These are phyloP conservation scores for Muscicapa comitata DNA, from an alignment of 2,797 vertebrate genomes.

Conservation along the genomic window DNA sequence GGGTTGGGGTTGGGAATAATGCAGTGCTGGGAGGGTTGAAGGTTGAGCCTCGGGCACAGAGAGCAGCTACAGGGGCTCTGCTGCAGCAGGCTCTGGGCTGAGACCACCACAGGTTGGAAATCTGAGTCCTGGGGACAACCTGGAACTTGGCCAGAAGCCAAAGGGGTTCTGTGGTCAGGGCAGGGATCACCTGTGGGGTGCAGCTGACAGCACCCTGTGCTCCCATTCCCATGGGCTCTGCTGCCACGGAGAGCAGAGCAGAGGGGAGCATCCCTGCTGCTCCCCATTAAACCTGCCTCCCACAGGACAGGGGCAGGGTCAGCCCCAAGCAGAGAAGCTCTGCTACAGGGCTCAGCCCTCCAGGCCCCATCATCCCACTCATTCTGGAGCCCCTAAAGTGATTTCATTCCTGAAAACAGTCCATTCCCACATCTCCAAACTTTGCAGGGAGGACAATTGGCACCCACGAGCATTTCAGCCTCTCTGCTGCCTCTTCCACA, in stretches of 20 bases:
- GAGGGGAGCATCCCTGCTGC: neutral
- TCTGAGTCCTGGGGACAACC: neutral
- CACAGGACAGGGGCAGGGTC: neutral
- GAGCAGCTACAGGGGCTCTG: neutral
- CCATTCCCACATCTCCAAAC: neutral
- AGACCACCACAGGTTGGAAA: neutral
- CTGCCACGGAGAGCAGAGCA: rapidly evolving
- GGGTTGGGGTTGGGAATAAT: neutral
- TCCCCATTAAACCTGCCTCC: neutral
- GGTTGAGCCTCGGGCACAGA: neutral
- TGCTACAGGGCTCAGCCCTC: neutral
- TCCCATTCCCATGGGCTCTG: neutral
- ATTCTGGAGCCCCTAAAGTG: rapidly evolving
- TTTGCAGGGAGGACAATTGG: neutral
- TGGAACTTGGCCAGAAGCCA: neutral
- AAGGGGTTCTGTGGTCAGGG: neutral
- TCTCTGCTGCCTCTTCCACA: neutral
- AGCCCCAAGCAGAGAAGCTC: neutral
- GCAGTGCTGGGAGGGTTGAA: neutral
- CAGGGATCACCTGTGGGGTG: rapidly evolving
- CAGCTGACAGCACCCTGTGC: neutral
- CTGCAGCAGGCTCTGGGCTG: neutral
- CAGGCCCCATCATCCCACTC: rapidly evolving
- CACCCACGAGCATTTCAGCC: neutral
- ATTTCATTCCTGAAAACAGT: neutral